Evolutionary conservation across 2,888 invertebrate genomes (phyloP).

Genomic region (Molanna angustata): DNA sequence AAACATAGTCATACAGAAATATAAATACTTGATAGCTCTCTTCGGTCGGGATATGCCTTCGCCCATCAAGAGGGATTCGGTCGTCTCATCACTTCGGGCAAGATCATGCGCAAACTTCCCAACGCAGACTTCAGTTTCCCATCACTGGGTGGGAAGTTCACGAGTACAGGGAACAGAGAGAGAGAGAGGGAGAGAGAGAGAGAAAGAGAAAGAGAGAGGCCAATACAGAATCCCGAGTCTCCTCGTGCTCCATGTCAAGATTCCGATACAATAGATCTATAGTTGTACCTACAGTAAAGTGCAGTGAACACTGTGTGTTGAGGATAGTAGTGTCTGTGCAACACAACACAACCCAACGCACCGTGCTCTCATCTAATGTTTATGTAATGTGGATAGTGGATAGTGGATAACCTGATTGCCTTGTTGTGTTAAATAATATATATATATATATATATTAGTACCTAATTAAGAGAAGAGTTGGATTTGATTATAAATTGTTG

Average conservation of each 20-base stretch:
- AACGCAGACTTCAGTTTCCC: conserved; percentile 76
- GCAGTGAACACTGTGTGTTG: too few species aligned
- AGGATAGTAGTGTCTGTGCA: too few species aligned
- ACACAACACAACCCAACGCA: too few species aligned
- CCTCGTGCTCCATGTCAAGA: conserved; percentile 67
- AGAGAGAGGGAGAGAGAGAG: conserved; percentile 46
- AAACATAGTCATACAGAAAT: too few species aligned
- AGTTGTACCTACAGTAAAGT: too few species aligned
- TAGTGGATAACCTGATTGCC: too few species aligned
- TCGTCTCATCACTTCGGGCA: conserved; percentile 93
- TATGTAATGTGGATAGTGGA: too few species aligned
- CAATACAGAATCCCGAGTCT: conserved; percentile 38
- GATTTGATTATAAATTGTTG: not conserved
- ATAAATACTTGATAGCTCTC: too few species aligned
- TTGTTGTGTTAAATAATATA: too few species aligned
- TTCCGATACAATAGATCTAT: conserved; percentile 71
- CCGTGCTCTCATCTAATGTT: too few species aligned
- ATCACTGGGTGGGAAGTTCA: conserved; percentile 57
- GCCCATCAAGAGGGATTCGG: conserved; percentile 98
- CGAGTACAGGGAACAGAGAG: conserved; percentile 37
- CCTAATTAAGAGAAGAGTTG: not conserved
- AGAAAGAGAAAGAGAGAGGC: conserved; percentile 35
- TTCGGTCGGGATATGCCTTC: conserved; percentile 97
- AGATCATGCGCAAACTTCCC: conserved; percentile 87
- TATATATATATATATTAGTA: too few species aligned